Base-by-base conservation (phyloP, 2,113 vertebrate species). In the Mystacornis crossleyi region DNA sequence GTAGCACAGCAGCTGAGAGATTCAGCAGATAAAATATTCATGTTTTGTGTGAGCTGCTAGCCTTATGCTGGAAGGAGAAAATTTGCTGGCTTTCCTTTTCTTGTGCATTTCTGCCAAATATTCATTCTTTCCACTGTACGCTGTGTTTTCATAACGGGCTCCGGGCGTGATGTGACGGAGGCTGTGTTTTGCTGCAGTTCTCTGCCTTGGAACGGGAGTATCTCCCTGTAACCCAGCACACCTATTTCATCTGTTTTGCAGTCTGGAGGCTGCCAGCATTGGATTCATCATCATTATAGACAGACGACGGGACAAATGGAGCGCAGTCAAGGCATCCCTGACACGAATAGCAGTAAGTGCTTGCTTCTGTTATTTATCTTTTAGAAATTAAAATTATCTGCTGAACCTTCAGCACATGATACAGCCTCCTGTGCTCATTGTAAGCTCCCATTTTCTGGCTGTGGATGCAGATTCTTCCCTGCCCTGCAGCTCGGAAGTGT, bases 291-390 rank as follows among this genome's bases (percentile, higher is more conserved):
- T 99, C 92, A 98, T 99, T 88, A 99, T 99, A 8, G 99, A 99
- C 98, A 98, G 99, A 66, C 96, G 99, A 80, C 98, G 99, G 96
- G 99, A 99, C 98, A 99, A 99, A 98, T 99, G 99, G 99, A 99
- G 98, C 43, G 98, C 99, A 12, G 98, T 99, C 48, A 99, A 99
- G 95, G 98, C 99, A 47, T 99, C 99, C 42, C 97, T 99, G 64
- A 98, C 98, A 78, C 98, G 99, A 91, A 99, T 99, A 81, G 99
- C 99, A 93, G 99, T 99, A 97, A 98, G 98, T 99, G 91, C 42
- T 88, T 72, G 38, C 51, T 83, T 89, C 91, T 79, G 16, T 47
- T 60, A 43, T 79, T 88, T 71, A 33, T 57, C 54, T 73, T 29
- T 47, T 67, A 57, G 72, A 81, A 86, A 93, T 60, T 42, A 67